Evolutionary conservation across 2,888 invertebrate species (phyloP).

Genomic region (Xiphydria camelus): DNA sequence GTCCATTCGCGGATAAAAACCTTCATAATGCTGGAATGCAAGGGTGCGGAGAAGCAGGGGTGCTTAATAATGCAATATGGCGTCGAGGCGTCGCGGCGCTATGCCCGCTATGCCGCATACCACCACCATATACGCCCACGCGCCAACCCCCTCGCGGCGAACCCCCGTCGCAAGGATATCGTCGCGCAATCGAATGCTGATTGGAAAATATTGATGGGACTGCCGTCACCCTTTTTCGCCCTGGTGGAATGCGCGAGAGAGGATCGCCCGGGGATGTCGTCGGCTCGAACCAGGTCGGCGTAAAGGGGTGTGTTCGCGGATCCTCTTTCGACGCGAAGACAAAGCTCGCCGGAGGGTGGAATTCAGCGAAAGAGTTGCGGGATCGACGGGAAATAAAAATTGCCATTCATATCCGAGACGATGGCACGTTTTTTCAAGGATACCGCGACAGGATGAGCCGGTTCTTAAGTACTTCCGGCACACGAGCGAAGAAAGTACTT

Average conservation of each 20-base stretch:
- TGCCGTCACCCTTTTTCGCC: slow-evolving; percentile 21
- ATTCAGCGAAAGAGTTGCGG: neutral
- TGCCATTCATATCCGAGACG: too few species aligned
- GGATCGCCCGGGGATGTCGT: too few species aligned
- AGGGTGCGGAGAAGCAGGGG: slow-evolving; percentile 31
- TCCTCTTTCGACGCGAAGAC: too few species aligned
- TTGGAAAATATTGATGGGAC: slow-evolving; percentile 53
- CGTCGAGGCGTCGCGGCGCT: slow-evolving; percentile 51
- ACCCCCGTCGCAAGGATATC: slow-evolving; percentile 24
- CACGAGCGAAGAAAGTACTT: slow-evolving; percentile 22
- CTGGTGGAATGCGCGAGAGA: too few species aligned
- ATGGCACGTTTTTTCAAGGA: too few species aligned
- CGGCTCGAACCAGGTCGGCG: too few species aligned
- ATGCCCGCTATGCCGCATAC: slow-evolving; percentile 55
- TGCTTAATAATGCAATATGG: slow-evolving; percentile 58
- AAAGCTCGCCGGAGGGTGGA: neutral
- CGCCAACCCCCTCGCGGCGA: neutral
- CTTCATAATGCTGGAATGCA: slow-evolving; percentile 55
- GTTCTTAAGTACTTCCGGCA: too few species aligned
- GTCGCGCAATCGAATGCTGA: slow-evolving; percentile 51
- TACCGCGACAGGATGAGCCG: too few species aligned
- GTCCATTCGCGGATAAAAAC: slow-evolving; percentile 46
- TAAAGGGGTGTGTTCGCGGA: too few species aligned
- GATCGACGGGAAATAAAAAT: neutral
- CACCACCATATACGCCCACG: slow-evolving; percentile 38